A percentile compares a stretch with the other conserved stretches of the same genome.
Conservation (phyloP, 2,888 invertebrate genomes). For the Reticulitermes lucifugus region DNA sequence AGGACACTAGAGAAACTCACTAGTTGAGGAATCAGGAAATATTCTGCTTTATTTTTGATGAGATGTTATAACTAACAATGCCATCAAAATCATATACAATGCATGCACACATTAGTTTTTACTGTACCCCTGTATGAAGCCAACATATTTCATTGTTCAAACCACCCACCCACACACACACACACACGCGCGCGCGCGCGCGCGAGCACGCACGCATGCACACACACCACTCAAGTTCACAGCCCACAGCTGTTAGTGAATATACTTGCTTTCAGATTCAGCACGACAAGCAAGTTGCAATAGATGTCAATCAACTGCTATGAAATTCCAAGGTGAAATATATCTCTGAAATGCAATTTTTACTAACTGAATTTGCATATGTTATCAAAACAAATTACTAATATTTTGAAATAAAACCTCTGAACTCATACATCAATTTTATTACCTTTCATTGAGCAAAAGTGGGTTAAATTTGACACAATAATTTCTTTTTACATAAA, state of each 20-base stretch:
- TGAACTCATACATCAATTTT: too few relatives aligned
- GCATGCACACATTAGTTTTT: not conserved
- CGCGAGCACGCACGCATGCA: too few relatives aligned
- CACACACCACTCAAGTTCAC: not conserved
- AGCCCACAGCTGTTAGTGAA: not conserved
- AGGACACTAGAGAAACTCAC: too few relatives aligned
- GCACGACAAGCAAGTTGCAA: not conserved
- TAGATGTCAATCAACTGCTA: not conserved
- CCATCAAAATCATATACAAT: not conserved
- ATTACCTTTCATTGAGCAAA: too few relatives aligned
- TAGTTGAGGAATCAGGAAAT: not conserved
- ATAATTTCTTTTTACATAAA: too few relatives aligned
- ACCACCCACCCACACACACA: not conserved
- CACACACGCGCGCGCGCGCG: too few relatives aligned
- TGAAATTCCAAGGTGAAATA: too few relatives aligned
- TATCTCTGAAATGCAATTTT: too few relatives aligned
- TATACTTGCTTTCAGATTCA: slow-evolving; percentile 6
- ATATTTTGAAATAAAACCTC: too few relatives aligned
- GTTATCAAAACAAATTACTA: too few relatives aligned
- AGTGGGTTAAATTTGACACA: too few relatives aligned
- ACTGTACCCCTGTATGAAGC: not conserved
- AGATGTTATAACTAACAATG: slow-evolving; percentile 7
- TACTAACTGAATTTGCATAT: too few relatives aligned
- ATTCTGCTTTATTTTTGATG: slow-evolving; percentile 6
- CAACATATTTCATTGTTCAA: not conserved